phyloP scores from a whole-genome alignment of 2,888 invertebrate species.

The Oegoconia quadripuncta region DNA sequence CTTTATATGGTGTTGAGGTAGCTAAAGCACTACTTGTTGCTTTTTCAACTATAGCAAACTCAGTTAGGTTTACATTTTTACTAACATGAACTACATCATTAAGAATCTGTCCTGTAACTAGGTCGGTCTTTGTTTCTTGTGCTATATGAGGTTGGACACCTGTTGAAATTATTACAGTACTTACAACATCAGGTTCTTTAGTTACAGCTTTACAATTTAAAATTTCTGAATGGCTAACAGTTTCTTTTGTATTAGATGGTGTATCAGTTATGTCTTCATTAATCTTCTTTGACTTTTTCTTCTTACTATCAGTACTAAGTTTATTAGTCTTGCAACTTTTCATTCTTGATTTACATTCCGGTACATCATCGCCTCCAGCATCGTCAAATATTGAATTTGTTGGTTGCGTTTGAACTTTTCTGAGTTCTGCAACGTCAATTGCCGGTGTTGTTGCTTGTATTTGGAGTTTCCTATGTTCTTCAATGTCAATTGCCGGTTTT shows the following conservation, averaged over 20 bases:
- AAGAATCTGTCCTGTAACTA: too few species aligned
- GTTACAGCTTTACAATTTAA: slow-evolving; percentile 6
- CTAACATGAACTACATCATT: too few species aligned
- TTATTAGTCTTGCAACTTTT: slow-evolving; percentile 5
- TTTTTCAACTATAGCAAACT: slow-evolving; percentile 22
- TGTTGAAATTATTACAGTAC: slow-evolving; percentile 54
- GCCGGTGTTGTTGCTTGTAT: not conserved
- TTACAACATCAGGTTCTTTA: slow-evolving; percentile 34
- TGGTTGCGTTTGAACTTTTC: not conserved
- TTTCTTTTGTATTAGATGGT: not conserved
- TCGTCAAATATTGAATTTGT: not conserved
- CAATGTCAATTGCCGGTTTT: not conserved
- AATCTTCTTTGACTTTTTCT: slow-evolving; percentile 1
- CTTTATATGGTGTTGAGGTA: slow-evolving; percentile 62
- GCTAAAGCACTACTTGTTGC: slow-evolving; percentile 42
- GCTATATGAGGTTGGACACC: slow-evolving; percentile 37
- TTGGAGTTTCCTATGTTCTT: not conserved
- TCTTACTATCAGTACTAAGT: slow-evolving; percentile 5
- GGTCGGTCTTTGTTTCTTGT: too few species aligned
- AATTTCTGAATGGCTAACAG: not conserved
- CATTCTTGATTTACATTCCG: not conserved
- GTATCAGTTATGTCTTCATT: slow-evolving; percentile 1
- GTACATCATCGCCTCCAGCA: not conserved
- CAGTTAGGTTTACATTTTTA: too few species aligned
- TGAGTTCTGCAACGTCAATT: slow-evolving; percentile 1